These are phyloP conservation scores for Hydrophis major DNA, from an alignment of 2,797 vertebrate species.

Conservation along the genomic window DNA sequence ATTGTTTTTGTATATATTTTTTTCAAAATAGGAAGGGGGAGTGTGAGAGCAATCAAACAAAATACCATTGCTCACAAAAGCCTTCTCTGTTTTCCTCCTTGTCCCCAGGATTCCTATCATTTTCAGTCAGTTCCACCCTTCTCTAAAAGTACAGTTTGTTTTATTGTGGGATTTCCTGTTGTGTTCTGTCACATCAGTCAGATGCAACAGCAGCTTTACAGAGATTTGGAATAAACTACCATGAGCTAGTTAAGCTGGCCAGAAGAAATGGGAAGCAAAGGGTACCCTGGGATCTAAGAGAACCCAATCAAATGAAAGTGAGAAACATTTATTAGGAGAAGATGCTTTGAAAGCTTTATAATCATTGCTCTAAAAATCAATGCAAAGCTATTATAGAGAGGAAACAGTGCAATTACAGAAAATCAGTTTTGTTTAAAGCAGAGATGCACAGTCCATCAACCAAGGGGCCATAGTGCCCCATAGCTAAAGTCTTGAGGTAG, in stretches of 20 bases:
- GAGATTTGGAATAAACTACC: slow-evolving; percentile 18
- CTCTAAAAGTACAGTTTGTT: slow-evolving; percentile 62
- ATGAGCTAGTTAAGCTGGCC: slow-evolving; percentile 1
- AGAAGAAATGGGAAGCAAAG: not conserved
- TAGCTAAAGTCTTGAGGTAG: not conserved
- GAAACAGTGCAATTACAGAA: not conserved
- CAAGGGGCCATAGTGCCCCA: not conserved
- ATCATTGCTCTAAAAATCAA: not conserved
- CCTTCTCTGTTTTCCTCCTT: slow-evolving; percentile 55
- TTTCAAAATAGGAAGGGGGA: not conserved
- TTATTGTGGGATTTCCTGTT: slow-evolving; percentile 67
- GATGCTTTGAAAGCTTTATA: slow-evolving; percentile 16
- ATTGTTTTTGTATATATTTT: not conserved
- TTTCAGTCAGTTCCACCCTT: slow-evolving; percentile 61
- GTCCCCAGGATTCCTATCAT: slow-evolving; percentile 53
- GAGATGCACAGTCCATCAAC: not conserved
- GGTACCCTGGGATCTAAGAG: not conserved
- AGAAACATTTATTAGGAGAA: slow-evolving; percentile 1
- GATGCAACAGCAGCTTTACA: slow-evolving; percentile 40
- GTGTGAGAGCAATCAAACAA: slow-evolving; percentile 23
- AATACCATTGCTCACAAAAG: slow-evolving; percentile 38
- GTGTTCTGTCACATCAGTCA: slow-evolving; percentile 58
- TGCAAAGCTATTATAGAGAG: not conserved
- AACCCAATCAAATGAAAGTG: slow-evolving; percentile 29
- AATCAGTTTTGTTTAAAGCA: not conserved